These are phyloP conservation scores for Eurytoma californica DNA, from an alignment of 2,888 invertebrate genomes.

Conservation along the genomic window DNA sequence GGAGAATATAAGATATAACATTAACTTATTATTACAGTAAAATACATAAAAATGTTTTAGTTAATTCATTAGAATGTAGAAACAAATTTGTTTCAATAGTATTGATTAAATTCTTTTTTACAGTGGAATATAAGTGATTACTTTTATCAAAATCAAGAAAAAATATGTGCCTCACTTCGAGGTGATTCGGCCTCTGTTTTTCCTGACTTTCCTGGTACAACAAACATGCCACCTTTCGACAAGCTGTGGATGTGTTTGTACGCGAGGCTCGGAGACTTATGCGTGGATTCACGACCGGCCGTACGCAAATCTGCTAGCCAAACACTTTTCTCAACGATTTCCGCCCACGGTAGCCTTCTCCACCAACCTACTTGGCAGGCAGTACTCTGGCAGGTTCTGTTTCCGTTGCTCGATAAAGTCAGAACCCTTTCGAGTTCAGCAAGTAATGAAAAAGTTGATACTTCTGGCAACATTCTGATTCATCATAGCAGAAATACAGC, in stretches of 20 bases:
- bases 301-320: conserved; percentile 98
- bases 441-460: conserved; percentile 88
- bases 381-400: conserved; percentile 95
- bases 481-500: conserved; percentile 99
- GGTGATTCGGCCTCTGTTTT: conserved; percentile 84
- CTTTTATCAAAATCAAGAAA: conserved; percentile 95
- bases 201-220: conserved; percentile 89
- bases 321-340: conserved; percentile 97
- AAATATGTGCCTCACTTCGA: conserved; percentile 84
- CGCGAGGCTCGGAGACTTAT: conserved; percentile 89
- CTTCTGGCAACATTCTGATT: conserved; percentile 95
- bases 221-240: conserved; percentile 92
- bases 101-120: conserved; percentile 64
- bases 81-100: not conserved
- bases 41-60: no score
- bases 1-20: conserved; percentile 44
- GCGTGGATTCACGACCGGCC: conserved; percentile 96
- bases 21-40: not conserved
- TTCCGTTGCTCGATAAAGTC: conserved; percentile 95
- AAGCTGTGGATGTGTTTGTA: conserved; percentile 97
- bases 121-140: conserved; percentile 99
- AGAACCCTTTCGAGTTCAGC: conserved; percentile 83
- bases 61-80: not conserved
- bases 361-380: conserved; percentile 95
- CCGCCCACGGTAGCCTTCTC: conserved; percentile 93